Percentiles rank a stretch among this genome's conserved stretches.
These are phyloP conservation scores for Cyclina sinensis DNA, from an alignment of 1,140 invertebrate species.

Conservation along the genomic window DNA sequence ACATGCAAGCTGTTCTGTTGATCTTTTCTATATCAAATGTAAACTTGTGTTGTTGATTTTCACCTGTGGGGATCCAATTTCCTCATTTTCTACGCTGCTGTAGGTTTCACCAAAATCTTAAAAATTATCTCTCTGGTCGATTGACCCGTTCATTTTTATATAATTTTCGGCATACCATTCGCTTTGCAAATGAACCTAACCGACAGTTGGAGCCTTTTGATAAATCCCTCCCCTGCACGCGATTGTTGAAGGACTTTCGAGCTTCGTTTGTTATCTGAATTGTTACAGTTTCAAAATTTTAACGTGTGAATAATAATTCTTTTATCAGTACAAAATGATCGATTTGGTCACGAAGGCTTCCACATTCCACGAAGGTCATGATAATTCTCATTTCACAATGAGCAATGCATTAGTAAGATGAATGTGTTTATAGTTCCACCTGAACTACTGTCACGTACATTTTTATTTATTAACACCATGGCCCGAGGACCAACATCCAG, in stretches of 20 bases:
- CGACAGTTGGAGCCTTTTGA: slow-evolving; percentile 15
- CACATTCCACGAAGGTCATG: background rate
- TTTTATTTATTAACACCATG: no score
- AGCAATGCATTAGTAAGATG: no score
- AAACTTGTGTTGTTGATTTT: background rate
- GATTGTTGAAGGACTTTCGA: slow-evolving; percentile 21
- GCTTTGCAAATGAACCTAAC: slow-evolving; percentile 22
- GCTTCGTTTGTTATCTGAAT: slow-evolving; percentile 25
- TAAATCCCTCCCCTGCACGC: slow-evolving; percentile 33
- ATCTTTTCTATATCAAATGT: background rate
- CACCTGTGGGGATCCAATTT: slow-evolving; percentile 1
- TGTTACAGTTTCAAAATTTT: slow-evolving; percentile 33
- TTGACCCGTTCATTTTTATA: slow-evolving; percentile 24
- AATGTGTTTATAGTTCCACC: no score
- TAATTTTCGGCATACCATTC: slow-evolving; percentile 24
- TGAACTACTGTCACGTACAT: no score
- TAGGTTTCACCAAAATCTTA: slow-evolving; percentile 17
- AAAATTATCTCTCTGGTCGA: slow-evolving; percentile 14
- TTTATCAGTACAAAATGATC: slow-evolving; percentile 34
- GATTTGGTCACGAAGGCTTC: background rate
- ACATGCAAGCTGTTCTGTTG: background rate
- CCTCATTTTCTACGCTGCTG: slow-evolving; percentile 19
- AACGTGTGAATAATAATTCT: slow-evolving; percentile 47
- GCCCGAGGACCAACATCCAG: no score
- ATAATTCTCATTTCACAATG: no score